These are phyloP conservation scores for Heteromyza rotundicornis DNA, from an alignment of 2,888 invertebrate species.

Conservation along the genomic window DNA sequence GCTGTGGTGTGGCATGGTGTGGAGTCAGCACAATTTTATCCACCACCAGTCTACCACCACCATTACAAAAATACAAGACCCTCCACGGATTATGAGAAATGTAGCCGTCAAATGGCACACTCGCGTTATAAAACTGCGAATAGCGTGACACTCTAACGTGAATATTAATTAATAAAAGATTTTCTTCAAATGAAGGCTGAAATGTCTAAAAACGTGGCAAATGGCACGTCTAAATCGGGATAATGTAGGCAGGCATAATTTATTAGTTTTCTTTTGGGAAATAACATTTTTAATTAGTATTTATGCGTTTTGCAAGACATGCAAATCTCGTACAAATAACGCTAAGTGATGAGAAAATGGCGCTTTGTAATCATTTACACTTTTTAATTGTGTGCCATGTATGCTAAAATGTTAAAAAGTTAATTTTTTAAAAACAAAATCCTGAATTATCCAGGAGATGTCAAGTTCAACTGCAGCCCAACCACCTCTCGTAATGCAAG, in stretches of 20 bases:
- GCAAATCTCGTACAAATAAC: background rate
- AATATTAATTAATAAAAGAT: slow-evolving; percentile 29
- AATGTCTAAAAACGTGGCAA: background rate
- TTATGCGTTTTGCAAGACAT: background rate
- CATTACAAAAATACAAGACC: no score
- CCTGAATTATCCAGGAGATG: no score
- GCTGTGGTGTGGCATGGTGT: no score
- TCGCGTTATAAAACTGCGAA: background rate
- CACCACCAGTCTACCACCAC: no score
- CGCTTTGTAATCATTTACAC: no score
- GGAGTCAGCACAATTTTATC: no score
- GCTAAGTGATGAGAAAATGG: background rate
- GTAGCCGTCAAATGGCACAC: background rate
- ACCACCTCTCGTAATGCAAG: no score
- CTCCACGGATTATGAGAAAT: background rate
- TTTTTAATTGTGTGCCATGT: no score
- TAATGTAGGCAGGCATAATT: background rate
- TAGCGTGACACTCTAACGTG: slow-evolving; percentile 42
- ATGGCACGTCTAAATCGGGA: no score
- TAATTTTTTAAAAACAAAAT: no score
- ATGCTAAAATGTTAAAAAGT: no score
- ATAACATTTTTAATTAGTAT: background rate
- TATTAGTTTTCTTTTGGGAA: background rate
- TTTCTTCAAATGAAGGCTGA: background rate
- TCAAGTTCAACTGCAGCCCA: no score